Evolutionary conservation across 2,113 vertebrate species (phyloP).

Genomic region (Hydrolagus affinis): DNA sequence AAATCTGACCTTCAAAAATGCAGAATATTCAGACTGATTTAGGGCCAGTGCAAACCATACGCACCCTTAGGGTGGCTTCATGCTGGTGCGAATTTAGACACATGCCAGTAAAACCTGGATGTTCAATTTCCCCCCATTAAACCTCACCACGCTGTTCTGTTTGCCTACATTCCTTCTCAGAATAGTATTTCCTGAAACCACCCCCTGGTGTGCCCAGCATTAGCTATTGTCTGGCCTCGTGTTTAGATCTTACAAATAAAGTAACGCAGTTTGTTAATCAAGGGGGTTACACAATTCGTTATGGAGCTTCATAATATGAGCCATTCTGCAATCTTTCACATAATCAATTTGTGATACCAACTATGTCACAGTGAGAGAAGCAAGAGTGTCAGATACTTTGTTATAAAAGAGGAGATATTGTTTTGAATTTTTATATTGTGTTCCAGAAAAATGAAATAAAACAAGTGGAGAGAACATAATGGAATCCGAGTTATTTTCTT

Average conservation of each 20-base stretch:
- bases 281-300: neutral
- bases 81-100: neutral
- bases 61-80: neutral
- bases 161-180: neutral
- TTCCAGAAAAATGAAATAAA: too few species aligned
- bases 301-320: neutral
- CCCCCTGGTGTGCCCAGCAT: neutral
- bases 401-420: too few species aligned
- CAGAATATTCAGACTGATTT: neutral
- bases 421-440: too few species aligned
- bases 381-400: too few species aligned
- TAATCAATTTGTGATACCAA: too few species aligned
- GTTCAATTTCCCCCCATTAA: neutral
- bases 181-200: neutral
- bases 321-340: neutral
- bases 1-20: neutral
- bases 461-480: too few species aligned
- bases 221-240: neutral
- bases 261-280: neutral
- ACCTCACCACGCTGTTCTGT: neutral
- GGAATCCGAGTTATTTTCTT: too few species aligned
- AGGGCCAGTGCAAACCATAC: neutral
- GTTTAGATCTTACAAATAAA: neutral
- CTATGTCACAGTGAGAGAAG: too few species aligned
- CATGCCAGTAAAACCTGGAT: neutral